Conservation (phyloP, 2,797 vertebrate genomes). For the Hydrophis major region DNA sequence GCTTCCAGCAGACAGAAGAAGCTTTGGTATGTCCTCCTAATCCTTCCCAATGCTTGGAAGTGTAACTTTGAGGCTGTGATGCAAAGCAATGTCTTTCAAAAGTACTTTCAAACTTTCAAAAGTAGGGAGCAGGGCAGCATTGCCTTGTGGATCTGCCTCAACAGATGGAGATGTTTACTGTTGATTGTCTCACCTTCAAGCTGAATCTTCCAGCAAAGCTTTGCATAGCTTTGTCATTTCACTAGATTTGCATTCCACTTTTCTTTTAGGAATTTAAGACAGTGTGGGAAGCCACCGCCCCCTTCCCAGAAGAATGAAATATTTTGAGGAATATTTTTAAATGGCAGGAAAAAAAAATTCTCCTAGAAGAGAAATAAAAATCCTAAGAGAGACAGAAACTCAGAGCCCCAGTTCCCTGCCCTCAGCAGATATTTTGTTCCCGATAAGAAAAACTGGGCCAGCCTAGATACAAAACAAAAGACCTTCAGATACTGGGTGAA, state of each 20-base stretch:
- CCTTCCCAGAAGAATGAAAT: too few species aligned
- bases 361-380: too few species aligned
- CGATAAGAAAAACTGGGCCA: too few species aligned
- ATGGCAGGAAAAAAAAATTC: too few species aligned
- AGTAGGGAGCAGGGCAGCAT: background rate
- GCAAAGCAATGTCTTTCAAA: background rate
- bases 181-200: background rate
- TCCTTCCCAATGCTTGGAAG: background rate
- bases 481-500: too few species aligned
- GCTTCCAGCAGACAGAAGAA: background rate
- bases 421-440: too few species aligned
- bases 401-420: too few species aligned
- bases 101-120: too few species aligned
- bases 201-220: background rate
- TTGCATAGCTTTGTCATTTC: background rate
- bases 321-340: too few species aligned
- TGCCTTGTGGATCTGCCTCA: background rate
- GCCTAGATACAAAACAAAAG: too few species aligned
- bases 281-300: background rate
- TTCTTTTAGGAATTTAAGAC: background rate
- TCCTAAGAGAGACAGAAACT: too few species aligned
- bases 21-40: background rate
- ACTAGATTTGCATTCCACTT: background rate
- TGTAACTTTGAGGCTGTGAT: background rate
- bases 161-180: background rate